These are phyloP conservation scores for Leptopilina clavipes DNA, from an alignment of 1,140 invertebrate species.

Conservation along the genomic window DNA sequence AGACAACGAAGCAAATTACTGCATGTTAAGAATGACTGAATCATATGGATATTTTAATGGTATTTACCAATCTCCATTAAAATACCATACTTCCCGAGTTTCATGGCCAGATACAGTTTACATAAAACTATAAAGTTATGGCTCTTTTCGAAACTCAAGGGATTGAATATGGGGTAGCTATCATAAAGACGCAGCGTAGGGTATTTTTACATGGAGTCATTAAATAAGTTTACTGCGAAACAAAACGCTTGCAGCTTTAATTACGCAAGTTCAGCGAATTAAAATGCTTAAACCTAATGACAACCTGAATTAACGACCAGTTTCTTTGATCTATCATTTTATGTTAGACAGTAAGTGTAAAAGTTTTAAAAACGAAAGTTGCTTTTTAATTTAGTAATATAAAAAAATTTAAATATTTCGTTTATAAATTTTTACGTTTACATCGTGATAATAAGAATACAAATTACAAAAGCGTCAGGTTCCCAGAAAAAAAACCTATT, in stretches of 20 bases:
- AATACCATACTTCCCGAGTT: conserved; percentile 57
- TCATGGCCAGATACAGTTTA: conserved; percentile 69
- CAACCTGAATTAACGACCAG: neutral
- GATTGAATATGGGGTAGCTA: conserved; percentile 54
- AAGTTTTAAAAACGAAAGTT: neutral
- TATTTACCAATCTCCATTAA: conserved; percentile 68
- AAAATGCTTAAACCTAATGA: conserved; percentile 23
- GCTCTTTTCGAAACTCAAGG: conserved; percentile 55
- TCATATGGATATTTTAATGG: conserved; percentile 51
- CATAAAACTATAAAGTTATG: conserved; percentile 72
- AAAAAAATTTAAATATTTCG: too few relatives aligned
- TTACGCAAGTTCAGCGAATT: conserved; percentile 56
- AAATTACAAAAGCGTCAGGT: too few relatives aligned
- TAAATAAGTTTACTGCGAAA: conserved; percentile 56
- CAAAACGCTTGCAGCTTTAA: conserved; percentile 55
- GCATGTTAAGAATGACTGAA: conserved; percentile 54
- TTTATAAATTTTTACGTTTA: too few relatives aligned
- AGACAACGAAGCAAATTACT: conserved; percentile 54
- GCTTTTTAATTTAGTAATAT: too few relatives aligned
- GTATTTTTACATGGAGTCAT: conserved; percentile 62
- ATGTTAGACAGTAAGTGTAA: neutral
- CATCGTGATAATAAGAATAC: too few relatives aligned
- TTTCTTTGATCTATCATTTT: conserved; percentile 36
- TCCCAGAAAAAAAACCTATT: too few relatives aligned
- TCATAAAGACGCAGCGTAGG: conserved; percentile 64